Conservation (phyloP, 2,888 invertebrate species). For the Netelia melanura region DNA sequence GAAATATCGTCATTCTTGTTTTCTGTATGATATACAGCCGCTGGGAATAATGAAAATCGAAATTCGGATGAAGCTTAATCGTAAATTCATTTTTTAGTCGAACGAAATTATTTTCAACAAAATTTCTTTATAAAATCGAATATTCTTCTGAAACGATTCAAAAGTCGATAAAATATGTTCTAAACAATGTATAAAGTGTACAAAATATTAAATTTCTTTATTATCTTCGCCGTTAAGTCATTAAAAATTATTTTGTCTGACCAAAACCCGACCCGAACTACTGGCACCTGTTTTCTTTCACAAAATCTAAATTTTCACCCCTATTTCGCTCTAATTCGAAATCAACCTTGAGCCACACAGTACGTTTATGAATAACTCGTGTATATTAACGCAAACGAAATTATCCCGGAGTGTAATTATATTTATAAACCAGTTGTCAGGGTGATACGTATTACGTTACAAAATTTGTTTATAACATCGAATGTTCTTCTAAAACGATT, state of each 20-base stretch:
- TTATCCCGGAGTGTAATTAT: not conserved
- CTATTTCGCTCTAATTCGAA: no score
- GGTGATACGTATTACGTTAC: not conserved
- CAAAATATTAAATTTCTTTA: no score
- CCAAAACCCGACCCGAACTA: not conserved
- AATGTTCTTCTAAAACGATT: no score
- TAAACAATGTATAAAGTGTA: no score
- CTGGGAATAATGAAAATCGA: no score
- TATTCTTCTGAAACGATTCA: no score
- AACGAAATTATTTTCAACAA: not conserved
- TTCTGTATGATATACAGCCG: not conserved
- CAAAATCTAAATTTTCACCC: no score
- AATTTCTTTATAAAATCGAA: no score
- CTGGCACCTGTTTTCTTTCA: not conserved
- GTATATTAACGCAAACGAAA: no score
- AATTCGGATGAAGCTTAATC: no score
- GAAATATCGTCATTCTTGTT: not conserved
- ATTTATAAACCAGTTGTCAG: not conserved
- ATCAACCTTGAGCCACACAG: not conserved
- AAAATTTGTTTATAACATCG: no score
- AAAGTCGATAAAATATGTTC: no score
- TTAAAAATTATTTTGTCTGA: not conserved
- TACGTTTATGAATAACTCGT: not conserved
- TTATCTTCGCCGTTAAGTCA: not conserved
- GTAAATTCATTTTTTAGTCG: not conserved